Evolutionary conservation across 2,797 vertebrate genomes (phyloP), one percentile per base, ranked within the genome.

Genomic region (Austrolebias charrua): DNA sequence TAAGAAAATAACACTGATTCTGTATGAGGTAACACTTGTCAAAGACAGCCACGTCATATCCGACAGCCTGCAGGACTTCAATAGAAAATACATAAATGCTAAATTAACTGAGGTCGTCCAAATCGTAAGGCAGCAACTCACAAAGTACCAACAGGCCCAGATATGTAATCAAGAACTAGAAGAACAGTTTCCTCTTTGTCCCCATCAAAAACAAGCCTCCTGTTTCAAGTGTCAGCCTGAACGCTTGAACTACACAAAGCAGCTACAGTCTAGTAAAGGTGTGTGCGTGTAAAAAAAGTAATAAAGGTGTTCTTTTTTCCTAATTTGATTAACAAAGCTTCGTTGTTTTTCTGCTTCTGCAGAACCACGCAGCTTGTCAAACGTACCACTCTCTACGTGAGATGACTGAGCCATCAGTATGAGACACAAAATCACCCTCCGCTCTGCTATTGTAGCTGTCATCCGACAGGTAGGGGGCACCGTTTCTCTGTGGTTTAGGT

Each of bases 301-400:
- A 74, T 33, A 33, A n/a, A 49, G 15, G 49, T 48, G 38, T 73
- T 69, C 53, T 29, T 40, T 19, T 38, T 50, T 13, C 45, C 51
- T 15, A 66, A 71, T 69, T 60, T 13, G 19, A 68, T 47, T 51
- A 71, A 78, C 35, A 66, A 79, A 75, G 61, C 45, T 57, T 74
- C 18, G 18, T 63, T 31, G 19, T 11, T 40, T 52, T 49, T 69
- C 62, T 57, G 54, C 76, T 69, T 57, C 66, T 49, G 63, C 66
- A 75, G 69, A 68, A 69, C 35, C 55, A 14, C 28, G 61, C 42
- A 55, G 70, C 61, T 67, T 42, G 75, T 89, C 85, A 93, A 87
- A 99, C 97, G 84, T 98, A 98, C 98, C 96, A 98, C 92, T 99
- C 97, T 90, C 95, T 95, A 79, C 98, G 95, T 53, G 98, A 99